Percentiles rank a stretch among this genome's conserved stretches.
Conservation (phyloP, 2,888 invertebrate genomes). For the Epirrhoe tristata region DNA sequence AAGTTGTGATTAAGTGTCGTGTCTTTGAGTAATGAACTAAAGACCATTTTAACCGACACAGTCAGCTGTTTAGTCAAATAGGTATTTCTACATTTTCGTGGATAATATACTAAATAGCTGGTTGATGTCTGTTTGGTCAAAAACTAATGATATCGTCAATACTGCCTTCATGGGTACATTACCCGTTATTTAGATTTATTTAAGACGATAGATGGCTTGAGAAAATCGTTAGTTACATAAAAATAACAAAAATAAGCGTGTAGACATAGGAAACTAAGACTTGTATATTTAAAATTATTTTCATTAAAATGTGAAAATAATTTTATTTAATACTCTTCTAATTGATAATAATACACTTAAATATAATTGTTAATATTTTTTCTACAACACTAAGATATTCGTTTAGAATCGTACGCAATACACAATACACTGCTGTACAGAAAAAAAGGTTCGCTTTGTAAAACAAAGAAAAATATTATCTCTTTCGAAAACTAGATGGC, state of each 20-base stretch:
- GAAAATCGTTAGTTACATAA: conserved; percentile 34
- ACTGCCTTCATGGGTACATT: conserved; percentile 31
- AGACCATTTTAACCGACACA: too few species aligned
- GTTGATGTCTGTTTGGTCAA: neutral
- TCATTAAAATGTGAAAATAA: conserved; percentile 30
- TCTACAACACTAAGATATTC: conserved; percentile 49
- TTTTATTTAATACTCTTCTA: conserved; percentile 26
- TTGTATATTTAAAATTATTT: conserved; percentile 26
- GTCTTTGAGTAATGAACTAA: too few species aligned
- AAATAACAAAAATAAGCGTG: conserved; percentile 41
- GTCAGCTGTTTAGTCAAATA: too few species aligned
- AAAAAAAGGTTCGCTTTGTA: conserved; percentile 31
- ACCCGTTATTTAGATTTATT: conserved; percentile 17
- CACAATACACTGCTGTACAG: conserved; percentile 40
- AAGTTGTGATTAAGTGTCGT: too few species aligned
- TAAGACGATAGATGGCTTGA: conserved; percentile 42
- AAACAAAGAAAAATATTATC: neutral
- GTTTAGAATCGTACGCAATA: conserved; percentile 36
- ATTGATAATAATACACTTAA: conserved; percentile 36
- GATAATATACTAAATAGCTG: too few species aligned
- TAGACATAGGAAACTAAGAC: conserved; percentile 31
- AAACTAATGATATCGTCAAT: conserved; percentile 27
- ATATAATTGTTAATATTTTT: conserved; percentile 51
- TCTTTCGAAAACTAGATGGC: neutral
- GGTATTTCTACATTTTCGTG: too few species aligned